Conservation (phyloP, 2,113 vertebrate genomes). For the Osmerus eperlanus region DNA sequence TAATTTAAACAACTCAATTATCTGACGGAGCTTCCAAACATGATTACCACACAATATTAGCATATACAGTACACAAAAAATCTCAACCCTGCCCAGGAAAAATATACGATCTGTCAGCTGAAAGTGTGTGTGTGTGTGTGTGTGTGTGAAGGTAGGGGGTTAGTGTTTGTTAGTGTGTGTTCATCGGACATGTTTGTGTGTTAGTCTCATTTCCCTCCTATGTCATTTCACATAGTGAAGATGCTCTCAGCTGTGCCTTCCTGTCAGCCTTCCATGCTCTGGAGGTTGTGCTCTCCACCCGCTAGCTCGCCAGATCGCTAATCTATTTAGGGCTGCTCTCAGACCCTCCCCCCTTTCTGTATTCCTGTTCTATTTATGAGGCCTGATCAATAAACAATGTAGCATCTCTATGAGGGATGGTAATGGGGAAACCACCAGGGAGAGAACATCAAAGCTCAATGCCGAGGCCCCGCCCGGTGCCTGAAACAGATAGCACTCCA, state of each 20-base stretch:
- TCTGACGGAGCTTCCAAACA: constrained; percentile 22
- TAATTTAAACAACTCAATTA: constrained; percentile 52
- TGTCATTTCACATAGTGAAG: constrained; percentile 7
- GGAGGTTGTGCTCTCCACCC: not conserved
- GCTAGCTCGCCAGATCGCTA: constrained; percentile 39
- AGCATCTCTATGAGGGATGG: constrained; percentile 59
- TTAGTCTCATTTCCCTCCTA: constrained; percentile 33
- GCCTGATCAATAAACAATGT: constrained; percentile 71
- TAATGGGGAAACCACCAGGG: constrained; percentile 48
- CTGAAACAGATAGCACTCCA: constrained; percentile 58
- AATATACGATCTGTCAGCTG: constrained; percentile 4
- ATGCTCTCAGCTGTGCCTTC: constrained; percentile 47
- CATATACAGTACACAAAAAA: no score
- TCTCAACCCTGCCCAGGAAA: no score
- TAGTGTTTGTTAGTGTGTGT: constrained; percentile 13
- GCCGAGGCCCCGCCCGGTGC: constrained; percentile 22
- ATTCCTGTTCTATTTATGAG: constrained; percentile 71
- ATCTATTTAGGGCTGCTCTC: constrained; percentile 72
- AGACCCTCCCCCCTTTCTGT: constrained; percentile 57
- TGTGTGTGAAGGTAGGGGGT: constrained; percentile 19
- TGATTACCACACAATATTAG: constrained; percentile 24
- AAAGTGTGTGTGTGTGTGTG: constrained; percentile 22
- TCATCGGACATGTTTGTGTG: not conserved
- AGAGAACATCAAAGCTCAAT: constrained; percentile 53
- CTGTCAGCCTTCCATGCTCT: constrained; percentile 36